Evolutionary conservation across 2,797 vertebrate genomes (phyloP), one percentile per base, ranked within the genome.

Genomic region (Cryptoprocta ferox): DNA sequence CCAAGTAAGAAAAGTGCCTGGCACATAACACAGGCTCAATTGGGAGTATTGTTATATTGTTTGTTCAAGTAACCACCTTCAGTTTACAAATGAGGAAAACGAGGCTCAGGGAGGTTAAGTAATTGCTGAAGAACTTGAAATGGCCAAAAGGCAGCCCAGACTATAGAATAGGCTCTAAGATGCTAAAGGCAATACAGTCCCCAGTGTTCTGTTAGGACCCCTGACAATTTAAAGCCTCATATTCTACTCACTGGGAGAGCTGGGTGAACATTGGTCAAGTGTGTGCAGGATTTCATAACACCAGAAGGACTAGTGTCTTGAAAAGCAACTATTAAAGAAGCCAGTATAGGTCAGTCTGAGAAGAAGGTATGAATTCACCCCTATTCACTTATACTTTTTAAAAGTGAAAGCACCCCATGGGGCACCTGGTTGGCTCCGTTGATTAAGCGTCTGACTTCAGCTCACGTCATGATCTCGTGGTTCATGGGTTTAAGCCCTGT

Each of bases 151-250:
- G 42, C 19, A 84, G 26, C 91, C 68, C 19, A 88, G 28, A 13
- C 35, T 16, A 5, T 1, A 42, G 68, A 59, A 18, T 5, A 95
- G 39, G 24, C n/a, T 87, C 37, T 28, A 42, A 56, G 35, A 48
- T 68, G 76, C 24, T 30, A 39, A n/a, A 88, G 59, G 35, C 32
- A 19, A 11, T 9, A 21, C 5, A 24, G 2, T 5, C 5, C 28
- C 6, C 24, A 11, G 1, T 9, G 6, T 19, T 37, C 4, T 12
- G 15, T 0, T 73, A 83, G n/a, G 7, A 1, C 50, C 56, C 26
- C 24, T 30, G 19, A 39, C 6, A 0, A 39, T 35, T 66, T 8
- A 45, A 10, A 76, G 42, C 21, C 19, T 15, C 7, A 1, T 15
- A 16, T 18, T 45, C 35, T 24, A 12, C 1, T 53, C 16, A 1